Conservation (phyloP, 2,113 vertebrate species). For the Phodopus roborovskii region DNA sequence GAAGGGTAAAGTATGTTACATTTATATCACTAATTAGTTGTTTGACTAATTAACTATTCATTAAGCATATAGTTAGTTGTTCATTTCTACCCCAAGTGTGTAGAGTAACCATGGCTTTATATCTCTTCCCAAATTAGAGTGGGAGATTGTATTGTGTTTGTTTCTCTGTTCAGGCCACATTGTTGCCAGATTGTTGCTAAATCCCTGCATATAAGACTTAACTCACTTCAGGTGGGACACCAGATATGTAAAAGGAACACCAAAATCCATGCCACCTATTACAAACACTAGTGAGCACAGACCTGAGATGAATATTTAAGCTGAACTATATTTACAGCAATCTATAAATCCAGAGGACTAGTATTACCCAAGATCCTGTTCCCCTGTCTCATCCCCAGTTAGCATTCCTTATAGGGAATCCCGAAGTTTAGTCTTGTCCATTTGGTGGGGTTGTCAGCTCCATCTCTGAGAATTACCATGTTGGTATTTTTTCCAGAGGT, state of each 20-base stretch:
- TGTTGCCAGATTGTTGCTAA: background rate
- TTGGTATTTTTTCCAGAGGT: background rate
- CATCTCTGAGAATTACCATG: background rate
- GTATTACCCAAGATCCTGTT: background rate
- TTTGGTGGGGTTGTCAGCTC: background rate
- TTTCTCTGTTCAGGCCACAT: background rate
- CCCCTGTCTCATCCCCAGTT: background rate
- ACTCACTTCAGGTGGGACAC: background rate
- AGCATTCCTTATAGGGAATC: background rate
- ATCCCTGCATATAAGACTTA: background rate
- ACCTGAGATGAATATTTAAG: fast-evolving
- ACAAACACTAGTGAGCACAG: background rate
- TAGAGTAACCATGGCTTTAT: background rate
- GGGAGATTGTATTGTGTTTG: no score
- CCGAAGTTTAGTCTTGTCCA: background rate
- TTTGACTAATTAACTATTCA: background rate
- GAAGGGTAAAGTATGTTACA: no score
- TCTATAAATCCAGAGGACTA: background rate
- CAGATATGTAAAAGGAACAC: background rate
- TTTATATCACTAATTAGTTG: background rate
- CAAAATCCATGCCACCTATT: background rate
- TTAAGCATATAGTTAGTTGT: no score
- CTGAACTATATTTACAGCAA: background rate
- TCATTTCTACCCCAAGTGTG: background rate
- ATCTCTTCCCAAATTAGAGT: background rate